Evolutionary conservation across 2,797 vertebrate species (phyloP).

Genomic region (Kryptopterus vitreolus): DNA sequence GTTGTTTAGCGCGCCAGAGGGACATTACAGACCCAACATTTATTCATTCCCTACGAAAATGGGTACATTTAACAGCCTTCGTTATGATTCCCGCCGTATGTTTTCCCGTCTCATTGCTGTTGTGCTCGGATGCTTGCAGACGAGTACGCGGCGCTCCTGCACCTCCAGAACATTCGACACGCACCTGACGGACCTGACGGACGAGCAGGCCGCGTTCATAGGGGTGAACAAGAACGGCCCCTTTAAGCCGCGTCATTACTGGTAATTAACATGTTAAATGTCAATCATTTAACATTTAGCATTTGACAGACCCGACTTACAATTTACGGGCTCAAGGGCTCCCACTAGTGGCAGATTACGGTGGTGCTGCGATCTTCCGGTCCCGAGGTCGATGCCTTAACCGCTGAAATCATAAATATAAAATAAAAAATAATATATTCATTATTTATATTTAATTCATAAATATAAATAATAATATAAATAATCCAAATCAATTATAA

Average conservation of each 20-base stretch:
- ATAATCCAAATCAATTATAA: too few species aligned
- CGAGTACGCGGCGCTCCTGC: slow-evolving; percentile 91
- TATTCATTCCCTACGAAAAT: slow-evolving; percentile 94
- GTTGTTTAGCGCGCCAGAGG: slow-evolving; percentile 86
- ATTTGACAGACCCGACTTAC: too few species aligned
- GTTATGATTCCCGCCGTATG: too few species aligned
- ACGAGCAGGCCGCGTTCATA: slow-evolving; percentile 90
- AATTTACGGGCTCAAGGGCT: too few species aligned
- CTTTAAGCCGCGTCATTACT: slow-evolving; percentile 94
- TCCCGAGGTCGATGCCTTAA: too few species aligned
- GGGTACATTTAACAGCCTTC: slow-evolving; percentile 66
- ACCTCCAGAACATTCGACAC: slow-evolving; percentile 88
- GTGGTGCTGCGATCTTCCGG: too few species aligned
- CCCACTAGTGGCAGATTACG: too few species aligned
- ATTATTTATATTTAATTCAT: too few species aligned
- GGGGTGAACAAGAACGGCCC: slow-evolving; percentile 90
- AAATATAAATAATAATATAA: too few species aligned
- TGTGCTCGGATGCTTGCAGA: slow-evolving; percentile 69
- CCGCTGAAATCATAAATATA: too few species aligned
- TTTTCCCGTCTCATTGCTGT: not conserved
- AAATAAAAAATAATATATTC: too few species aligned
- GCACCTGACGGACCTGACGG: slow-evolving; percentile 88
- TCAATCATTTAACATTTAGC: too few species aligned
- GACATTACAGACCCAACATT: slow-evolving; percentile 89
- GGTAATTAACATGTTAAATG: slow-evolving; percentile 71